Base-by-base conservation (phyloP, 2,888 invertebrate species). In the Hemaris fuciformis region DNA sequence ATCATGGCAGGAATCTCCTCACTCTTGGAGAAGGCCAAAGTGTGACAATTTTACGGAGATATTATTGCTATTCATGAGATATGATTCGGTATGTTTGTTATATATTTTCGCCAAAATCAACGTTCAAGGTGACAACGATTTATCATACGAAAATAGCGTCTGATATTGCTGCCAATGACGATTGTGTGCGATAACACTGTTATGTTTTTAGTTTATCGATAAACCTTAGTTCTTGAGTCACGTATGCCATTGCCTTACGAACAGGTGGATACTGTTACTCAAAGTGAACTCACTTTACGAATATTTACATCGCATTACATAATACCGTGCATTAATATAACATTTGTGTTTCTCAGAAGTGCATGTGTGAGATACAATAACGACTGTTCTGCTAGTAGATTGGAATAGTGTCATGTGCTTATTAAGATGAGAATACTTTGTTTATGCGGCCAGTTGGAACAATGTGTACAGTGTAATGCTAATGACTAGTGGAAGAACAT, bases 181-280 rank as follows among this genome's bases (percentile, higher is more conserved):
- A 87, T 86, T 81, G 77, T 73, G 66, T 62, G 68, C 80, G 90
- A 91, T 91, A 91, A 87, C 79, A 80, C 67, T 83, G 83, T 86
- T 85, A 77, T 87, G 82, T 85, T 85, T 79, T 80, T 75, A 79
- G 77, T 80, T 84, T 87, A 85, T 81, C 85, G 87, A 85, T 84
- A 85, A 83, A 76, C 76, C 69, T 63, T 63, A 70, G 73, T 81
- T 71, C 81, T 88, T 85, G 83, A 89, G 89, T 90, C 91, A 91
- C 91, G 91, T 91, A 90, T 81, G 73, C 85, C 88, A 83, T 83
- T 85, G 78, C 81, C 70, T 74, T 77, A 79, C 69, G 66, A 66
- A 75, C 82, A 80, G 79, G 84, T 84, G 82, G 60, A 67, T 70
- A 68, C 66, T 67, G 60, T 62, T 63, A 64, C 62, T 69, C 64